Evolutionary conservation across 2,797 vertebrate genomes (phyloP).

Genomic region (Dallia pectoralis): DNA sequence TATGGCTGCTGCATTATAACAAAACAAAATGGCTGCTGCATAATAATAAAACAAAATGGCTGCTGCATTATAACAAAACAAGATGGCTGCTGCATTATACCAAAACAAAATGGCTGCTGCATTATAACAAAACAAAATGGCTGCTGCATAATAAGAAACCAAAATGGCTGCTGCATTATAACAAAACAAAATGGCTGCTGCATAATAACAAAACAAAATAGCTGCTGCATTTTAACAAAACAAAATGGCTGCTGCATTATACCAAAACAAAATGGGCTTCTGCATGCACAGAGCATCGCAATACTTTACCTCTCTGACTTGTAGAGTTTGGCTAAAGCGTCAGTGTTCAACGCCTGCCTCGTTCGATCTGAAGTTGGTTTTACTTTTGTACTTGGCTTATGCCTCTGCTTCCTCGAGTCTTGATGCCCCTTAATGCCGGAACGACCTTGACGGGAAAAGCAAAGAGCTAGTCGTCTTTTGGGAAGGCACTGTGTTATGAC

Average conservation of each 20-base stretch:
- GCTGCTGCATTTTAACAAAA: too few relatives aligned
- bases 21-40: background rate
- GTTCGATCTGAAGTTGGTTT: background rate
- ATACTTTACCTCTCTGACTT: background rate
- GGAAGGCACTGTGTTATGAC: background rate
- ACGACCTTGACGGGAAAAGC: background rate
- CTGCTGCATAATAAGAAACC: too few relatives aligned
- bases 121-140: background rate
- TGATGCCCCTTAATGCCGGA: background rate
- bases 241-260: background rate
- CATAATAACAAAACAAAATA: background rate
- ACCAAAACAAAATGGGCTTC: background rate
- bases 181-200: background rate
- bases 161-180: background rate
- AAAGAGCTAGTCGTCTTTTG: background rate
- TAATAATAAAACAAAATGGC: background rate
- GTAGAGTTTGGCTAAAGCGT: background rate
- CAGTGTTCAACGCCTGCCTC: background rate
- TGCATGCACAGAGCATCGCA: background rate
- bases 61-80: too few relatives aligned
- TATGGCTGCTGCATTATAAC: background rate
- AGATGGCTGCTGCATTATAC: too few relatives aligned
- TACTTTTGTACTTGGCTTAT: background rate
- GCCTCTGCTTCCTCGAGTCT: background rate
- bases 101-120: background rate